phyloP scores from a whole-genome alignment of 2,888 invertebrate genomes.

The Scaptomyza cyrtandrae region DNA sequence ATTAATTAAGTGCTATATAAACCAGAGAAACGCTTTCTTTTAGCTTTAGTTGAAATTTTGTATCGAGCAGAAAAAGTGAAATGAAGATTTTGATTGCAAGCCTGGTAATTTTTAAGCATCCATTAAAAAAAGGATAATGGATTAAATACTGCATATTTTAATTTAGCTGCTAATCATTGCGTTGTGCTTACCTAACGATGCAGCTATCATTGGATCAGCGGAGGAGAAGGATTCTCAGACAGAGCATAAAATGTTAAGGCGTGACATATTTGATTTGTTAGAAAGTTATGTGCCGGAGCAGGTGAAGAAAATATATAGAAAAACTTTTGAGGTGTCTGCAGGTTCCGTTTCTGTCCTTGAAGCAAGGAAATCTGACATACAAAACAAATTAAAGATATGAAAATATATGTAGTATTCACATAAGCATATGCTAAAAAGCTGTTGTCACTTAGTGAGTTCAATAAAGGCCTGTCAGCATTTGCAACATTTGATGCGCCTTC shows the following conservation, averaged over 20 bases:
- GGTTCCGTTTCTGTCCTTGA: not conserved
- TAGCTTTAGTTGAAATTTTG: not conserved
- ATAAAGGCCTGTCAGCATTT: slow-evolving; percentile 1
- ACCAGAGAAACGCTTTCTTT: not conserved
- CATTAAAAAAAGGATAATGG: not conserved
- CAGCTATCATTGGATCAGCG: not conserved
- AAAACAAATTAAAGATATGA: not conserved
- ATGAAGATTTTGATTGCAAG: slow-evolving; percentile 5
- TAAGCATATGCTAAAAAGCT: no score
- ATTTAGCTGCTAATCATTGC: slow-evolving; percentile 7
- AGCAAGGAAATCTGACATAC: not conserved
- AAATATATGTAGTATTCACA: not conserved
- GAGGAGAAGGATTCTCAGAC: not conserved
- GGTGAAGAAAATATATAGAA: not conserved
- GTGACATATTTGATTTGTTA: not conserved
- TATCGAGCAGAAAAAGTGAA: not conserved
- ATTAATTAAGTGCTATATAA: slow-evolving; percentile 14
- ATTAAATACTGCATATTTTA: not conserved
- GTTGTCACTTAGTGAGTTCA: slow-evolving; percentile 7
- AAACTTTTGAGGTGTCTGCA: not conserved
- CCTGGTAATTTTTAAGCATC: slow-evolving; percentile 4
- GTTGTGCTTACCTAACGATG: not conserved
- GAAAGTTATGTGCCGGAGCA: not conserved
- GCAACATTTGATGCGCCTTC: slow-evolving; percentile 14
- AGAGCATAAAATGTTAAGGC: not conserved